Conservation (phyloP, 2,888 invertebrate genomes). For the Eristalinus aeneus region DNA sequence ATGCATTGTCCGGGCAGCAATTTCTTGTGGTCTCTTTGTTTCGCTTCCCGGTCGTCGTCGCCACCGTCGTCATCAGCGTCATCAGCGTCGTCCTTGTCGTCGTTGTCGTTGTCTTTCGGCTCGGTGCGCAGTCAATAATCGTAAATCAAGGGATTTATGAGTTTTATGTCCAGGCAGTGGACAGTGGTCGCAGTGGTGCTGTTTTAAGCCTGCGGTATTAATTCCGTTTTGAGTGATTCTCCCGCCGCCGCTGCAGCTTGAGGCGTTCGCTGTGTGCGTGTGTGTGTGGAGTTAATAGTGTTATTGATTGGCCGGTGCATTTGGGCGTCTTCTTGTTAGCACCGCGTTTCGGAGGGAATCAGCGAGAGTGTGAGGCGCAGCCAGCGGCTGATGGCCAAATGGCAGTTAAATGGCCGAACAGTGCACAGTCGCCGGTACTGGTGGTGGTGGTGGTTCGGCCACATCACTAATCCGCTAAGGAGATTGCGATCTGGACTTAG, state of each 20-base stretch:
- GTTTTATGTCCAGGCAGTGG: slow-evolving; percentile 61
- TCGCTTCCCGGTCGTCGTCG: not conserved
- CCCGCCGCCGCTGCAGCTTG: not conserved
- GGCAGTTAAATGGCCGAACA: slow-evolving; percentile 37
- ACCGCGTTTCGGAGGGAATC: slow-evolving; percentile 40
- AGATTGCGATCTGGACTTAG: slow-evolving; percentile 56
- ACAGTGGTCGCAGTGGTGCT: slow-evolving; percentile 48
- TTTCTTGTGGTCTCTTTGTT: slow-evolving; percentile 21
- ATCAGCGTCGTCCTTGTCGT: not conserved
- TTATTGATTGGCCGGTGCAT: slow-evolving; percentile 67
- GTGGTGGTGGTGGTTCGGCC: not conserved
- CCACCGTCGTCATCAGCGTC: slow-evolving; percentile 44
- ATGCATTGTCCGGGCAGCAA: slow-evolving; percentile 57
- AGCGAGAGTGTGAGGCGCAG: slow-evolving; percentile 14
- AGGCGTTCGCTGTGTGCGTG: not conserved
- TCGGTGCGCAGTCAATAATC: slow-evolving; percentile 70
- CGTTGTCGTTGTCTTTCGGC: slow-evolving; percentile 55
- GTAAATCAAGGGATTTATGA: slow-evolving; percentile 71
- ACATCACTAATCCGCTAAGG: slow-evolving; percentile 58
- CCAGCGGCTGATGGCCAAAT: slow-evolving; percentile 31
- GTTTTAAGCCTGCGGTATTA: slow-evolving; percentile 70
- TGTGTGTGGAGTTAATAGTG: slow-evolving; percentile 57
- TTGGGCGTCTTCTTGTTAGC: slow-evolving; percentile 70
- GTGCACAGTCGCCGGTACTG: slow-evolving; percentile 25
- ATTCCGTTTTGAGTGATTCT: slow-evolving; percentile 69